Base-by-base conservation (phyloP, 1,140 invertebrate species). In the Monochamus saltuarius region DNA sequence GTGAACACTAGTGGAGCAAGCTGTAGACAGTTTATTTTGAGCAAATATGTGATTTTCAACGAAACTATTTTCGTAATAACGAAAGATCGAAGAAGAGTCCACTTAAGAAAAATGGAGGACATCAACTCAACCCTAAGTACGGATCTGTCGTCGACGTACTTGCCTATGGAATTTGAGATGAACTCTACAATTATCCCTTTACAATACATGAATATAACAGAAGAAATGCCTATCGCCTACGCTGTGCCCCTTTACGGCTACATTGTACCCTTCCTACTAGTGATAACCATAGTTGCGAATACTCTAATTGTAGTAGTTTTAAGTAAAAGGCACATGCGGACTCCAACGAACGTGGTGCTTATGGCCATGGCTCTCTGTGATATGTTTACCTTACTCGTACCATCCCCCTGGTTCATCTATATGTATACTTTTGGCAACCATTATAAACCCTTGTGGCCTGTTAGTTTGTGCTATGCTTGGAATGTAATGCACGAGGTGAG, bases 321-420 rank as follows among this genome's bases (percentile, higher is more conserved):
- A n/a, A 87, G 84, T 52, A 85, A 87, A 61, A 78, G 85, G 35
- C 86, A 87, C 66, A 88, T 89, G 87, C 75, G 86, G 22, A 89
- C 94, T 1, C 92, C 95, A 0, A 97, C 94, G 7, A 98, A 98
- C 76, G 86, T 88, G 45, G 94, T 98, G 2, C 77, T 87, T 2
- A 85, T 86, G 84, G 83, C 89, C 4, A 97, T 97, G 93, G 94
- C 95, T 0, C 82, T 97, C 1, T 92, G 90, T 60, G 94, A 97
- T 79, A 89, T 95, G 85, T 86, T 96, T 71, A 97, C 94, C 0
- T 86, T 96, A 65, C 80, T 95, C 13, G 61, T 70, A 43, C 92
- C 93, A 0, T 86, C 92, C 1, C 93, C 93, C 0, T 90, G 91
- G 82, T 79, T 92, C 9, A 87, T 94, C 73, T 94, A 95, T 77